Evolutionary conservation across 2,113 vertebrate species (phyloP).

Genomic region (Ancistrus triradiatus): DNA sequence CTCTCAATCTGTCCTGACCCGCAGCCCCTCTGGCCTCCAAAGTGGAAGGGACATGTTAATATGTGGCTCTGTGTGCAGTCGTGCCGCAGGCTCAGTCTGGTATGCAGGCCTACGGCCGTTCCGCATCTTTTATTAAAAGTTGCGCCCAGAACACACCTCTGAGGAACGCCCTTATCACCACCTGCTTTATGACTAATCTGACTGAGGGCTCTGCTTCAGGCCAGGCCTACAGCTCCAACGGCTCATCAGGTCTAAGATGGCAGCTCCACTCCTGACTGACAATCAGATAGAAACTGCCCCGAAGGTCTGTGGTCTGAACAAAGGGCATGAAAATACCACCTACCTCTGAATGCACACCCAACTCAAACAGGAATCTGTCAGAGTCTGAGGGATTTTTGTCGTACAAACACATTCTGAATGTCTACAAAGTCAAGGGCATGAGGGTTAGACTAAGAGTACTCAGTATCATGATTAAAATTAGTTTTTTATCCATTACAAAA

Average conservation of each 20-base stretch:
- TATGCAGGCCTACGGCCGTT: conserved; percentile 39
- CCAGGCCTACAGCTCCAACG: conserved; percentile 21
- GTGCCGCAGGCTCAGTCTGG: conserved; percentile 41
- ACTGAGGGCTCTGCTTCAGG: conserved; percentile 29
- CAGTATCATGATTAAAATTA: no score
- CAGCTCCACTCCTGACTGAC: conserved; percentile 32
- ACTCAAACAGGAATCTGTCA: neutral
- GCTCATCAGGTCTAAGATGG: conserved; percentile 44
- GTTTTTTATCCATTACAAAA: no score
- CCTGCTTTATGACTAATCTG: conserved; percentile 47
- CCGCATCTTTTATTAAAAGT: conserved; percentile 48
- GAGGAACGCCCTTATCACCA: conserved; percentile 49
- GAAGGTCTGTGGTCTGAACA: conserved; percentile 33
- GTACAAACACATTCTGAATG: neutral
- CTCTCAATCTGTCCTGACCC: conserved; percentile 21
- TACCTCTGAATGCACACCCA: conserved; percentile 15
- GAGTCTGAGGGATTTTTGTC: no score
- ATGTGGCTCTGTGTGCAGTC: conserved; percentile 29
- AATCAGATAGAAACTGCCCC: conserved; percentile 41
- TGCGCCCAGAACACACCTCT: conserved; percentile 44
- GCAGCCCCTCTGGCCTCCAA: conserved; percentile 23
- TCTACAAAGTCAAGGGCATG: neutral
- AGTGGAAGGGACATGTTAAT: conserved; percentile 46
- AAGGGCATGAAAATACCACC: conserved; percentile 32
- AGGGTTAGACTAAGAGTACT: no score